phyloP scores from a whole-genome alignment of 2,797 vertebrate species.

The Sebastes baramenuke region DNA sequence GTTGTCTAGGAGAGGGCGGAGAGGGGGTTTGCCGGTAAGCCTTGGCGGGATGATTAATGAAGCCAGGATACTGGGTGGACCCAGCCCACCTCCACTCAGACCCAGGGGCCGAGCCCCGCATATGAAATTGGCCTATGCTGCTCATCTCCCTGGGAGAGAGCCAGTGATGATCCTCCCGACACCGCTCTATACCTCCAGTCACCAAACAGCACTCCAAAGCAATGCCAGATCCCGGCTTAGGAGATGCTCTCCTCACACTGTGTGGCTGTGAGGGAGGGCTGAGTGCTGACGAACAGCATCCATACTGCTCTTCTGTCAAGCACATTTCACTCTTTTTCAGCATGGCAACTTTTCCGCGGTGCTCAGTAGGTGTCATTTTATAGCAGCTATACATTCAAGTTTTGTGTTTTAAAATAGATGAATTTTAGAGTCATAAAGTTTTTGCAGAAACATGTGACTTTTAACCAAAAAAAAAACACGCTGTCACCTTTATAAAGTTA shows the following conservation, averaged over 20 bases:
- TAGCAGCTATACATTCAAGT: not conserved
- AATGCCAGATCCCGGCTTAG: slow-evolving; percentile 74
- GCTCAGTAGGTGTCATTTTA: not conserved
- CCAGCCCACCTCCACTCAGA: slow-evolving; percentile 97
- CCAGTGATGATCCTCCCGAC: slow-evolving; percentile 70
- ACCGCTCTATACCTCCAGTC: slow-evolving; percentile 57
- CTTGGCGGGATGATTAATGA: slow-evolving; percentile 99
- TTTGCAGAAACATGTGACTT: slow-evolving; percentile 4
- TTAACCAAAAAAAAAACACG: not conserved
- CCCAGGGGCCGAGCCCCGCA: slow-evolving; percentile 92
- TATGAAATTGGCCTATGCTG: slow-evolving; percentile 88
- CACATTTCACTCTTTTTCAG: slow-evolving; percentile 26
- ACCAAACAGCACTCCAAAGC: slow-evolving; percentile 74
- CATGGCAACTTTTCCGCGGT: slow-evolving; percentile 15
- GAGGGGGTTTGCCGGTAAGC: slow-evolving; percentile 94
- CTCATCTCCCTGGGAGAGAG: slow-evolving; percentile 86
- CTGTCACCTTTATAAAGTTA: not conserved
- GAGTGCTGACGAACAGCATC: slow-evolving; percentile 35
- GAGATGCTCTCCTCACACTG: slow-evolving; percentile 43
- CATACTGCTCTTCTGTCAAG: slow-evolving; percentile 46
- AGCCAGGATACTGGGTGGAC: slow-evolving; percentile 95
- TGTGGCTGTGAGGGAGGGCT: slow-evolving; percentile 51
- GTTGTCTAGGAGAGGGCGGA: slow-evolving; percentile 96
- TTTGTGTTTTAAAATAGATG: not conserved
- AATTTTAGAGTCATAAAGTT: slow-evolving; percentile 3